Evolutionary conservation across 1,140 invertebrate genomes (phyloP).

Genomic region (Philopotamus ludificatus): DNA sequence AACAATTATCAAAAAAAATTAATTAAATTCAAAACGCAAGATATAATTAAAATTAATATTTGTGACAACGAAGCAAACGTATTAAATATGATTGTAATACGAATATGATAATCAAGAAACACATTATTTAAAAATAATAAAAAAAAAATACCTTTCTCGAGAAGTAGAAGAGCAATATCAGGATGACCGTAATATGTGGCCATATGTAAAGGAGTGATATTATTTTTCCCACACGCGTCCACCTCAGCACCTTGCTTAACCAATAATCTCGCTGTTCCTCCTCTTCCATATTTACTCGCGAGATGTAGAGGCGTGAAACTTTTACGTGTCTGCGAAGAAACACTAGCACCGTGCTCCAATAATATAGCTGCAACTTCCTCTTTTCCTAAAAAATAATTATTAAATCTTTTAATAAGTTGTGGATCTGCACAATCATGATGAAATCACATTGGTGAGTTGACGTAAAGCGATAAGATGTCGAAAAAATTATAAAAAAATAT

Average conservation of each 20-base stretch:
- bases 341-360: conserved; percentile 90
- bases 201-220: conserved; percentile 95
- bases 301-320: conserved; percentile 97
- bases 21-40: no score
- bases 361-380: conserved; percentile 81
- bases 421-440: no score
- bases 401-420: no score
- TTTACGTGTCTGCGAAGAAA: conserved; percentile 90
- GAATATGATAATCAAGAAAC: no score
- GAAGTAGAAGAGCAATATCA: conserved; percentile 83
- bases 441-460: no score
- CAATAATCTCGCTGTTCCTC: conserved; percentile 86
- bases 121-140: no score
- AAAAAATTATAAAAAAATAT: conserved; percentile 8
- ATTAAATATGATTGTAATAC: no score
- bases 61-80: no score
- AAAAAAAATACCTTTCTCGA: conserved; percentile 85
- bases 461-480: no score
- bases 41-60: no score
- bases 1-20: not conserved
- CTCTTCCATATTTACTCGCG: conserved; percentile 95
- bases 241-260: conserved; percentile 84
- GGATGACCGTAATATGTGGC: conserved; percentile 98
- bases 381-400: conserved; percentile 59
- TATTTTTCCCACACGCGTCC: conserved; percentile 96